phyloP scores from a whole-genome alignment of 2,888 invertebrate genomes.

The Habroteleia sp. region DNA sequence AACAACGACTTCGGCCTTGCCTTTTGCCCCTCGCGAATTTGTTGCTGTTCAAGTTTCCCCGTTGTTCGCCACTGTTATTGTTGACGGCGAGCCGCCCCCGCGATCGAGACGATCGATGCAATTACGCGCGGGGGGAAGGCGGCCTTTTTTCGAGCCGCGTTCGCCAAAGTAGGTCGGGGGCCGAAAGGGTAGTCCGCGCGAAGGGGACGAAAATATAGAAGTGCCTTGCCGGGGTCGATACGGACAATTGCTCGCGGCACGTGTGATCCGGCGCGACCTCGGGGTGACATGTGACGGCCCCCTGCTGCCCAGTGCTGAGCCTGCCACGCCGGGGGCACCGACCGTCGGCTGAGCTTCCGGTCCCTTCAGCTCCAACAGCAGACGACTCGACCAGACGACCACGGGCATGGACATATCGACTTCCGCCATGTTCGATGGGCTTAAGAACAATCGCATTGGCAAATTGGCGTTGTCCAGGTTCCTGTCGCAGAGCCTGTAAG shows the following conservation, averaged over 20 bases:
- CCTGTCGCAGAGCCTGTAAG: conserved; percentile 90
- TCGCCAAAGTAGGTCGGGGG: conserved; percentile 56
- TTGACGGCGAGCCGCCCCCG: too few relatives aligned
- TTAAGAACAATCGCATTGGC: conserved; percentile 88
- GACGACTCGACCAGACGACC: neutral
- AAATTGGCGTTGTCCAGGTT: conserved; percentile 88
- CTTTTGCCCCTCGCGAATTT: neutral
- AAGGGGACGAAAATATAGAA: conserved; percentile 26
- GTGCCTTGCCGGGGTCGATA: conserved; percentile 61
- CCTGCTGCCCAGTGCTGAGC: too few relatives aligned
- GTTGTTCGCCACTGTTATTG: conserved; percentile 11
- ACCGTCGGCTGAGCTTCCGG: neutral
- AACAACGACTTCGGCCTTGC: conserved; percentile 55
- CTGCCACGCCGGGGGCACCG: too few relatives aligned
- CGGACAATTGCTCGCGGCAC: conserved; percentile 41
- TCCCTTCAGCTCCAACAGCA: too few relatives aligned
- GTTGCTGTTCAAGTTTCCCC: conserved; percentile 2
- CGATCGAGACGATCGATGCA: conserved; percentile 48
- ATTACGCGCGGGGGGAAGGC: conserved; percentile 16
- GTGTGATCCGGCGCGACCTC: conserved; percentile 37
- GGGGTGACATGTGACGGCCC: conserved; percentile 3
- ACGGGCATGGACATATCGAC: conserved; percentile 85
- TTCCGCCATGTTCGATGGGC: conserved; percentile 87
- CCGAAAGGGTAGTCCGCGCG: too few relatives aligned
- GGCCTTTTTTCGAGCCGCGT: conserved; percentile 37